Evolutionary conservation across 64 coral and sea anemone species (phyloP), one percentile per base, ranked within the genome.

Genomic region (Astreopora myriophthalma): DNA sequence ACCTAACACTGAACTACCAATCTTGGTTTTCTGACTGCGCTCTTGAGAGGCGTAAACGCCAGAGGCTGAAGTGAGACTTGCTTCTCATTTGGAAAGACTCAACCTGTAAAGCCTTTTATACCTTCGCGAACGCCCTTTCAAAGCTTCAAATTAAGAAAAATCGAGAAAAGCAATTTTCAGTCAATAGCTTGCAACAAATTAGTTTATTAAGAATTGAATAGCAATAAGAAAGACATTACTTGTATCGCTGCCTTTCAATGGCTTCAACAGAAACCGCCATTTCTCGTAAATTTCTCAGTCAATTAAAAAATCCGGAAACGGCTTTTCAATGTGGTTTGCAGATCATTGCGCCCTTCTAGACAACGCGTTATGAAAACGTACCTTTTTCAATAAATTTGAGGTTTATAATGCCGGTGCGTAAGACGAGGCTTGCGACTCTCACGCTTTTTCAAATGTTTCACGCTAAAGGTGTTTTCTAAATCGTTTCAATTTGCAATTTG

Each of bases 221-320:
- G 94, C 76, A 84, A 92, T 85, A 91, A 95, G 69, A 95, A 73
- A 34, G 64, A 95, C 39, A 95, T 91, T 92, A 92, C 25, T 31
- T 63, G 86, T 88, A 29, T 85, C 86, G 65, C 79, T 83, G 52
- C 55, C 22, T 33, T 16, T 83, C 14, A 83, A 83, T 83, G 24
- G 57, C 33, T 3, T 24, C 30, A 64, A 83, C 79, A 83, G 79
- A 83, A 33, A 37, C 79, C 79, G 79, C 55, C 78, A 32, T 24
- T 23, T 61, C 58, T 63, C 33, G 57, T 23, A 65, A 83, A 83
- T 83, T 65, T 65, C 65, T 83, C 55, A 83, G 55, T 83, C 79
- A 83, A 83, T 83, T 83, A 83, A 38, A 57, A 38, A 3, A 5
- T 23, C 34, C 78, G 78, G 78, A 82, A 82, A 82, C 55, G 51